Evolutionary conservation across 2,113 vertebrate genomes (phyloP), one percentile per base, ranked within the genome.

Genomic region (Phalacrocorax carbo): DNA sequence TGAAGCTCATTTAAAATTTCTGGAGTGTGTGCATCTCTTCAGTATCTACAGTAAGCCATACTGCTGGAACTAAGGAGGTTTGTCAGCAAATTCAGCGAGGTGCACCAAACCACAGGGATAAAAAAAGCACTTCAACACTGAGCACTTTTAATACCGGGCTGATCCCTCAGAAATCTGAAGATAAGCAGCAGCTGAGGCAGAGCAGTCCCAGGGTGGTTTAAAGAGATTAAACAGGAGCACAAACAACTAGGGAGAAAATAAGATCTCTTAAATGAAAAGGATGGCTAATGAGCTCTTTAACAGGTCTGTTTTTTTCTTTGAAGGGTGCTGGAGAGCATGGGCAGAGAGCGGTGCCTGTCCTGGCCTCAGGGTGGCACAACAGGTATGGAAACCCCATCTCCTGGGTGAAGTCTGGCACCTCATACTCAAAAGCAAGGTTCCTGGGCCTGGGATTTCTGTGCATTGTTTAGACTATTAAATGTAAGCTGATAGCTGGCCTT

Each of bases 401-500:
- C 60, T 14, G 12, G 54, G 25, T 29, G n/a, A 76, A 89, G 49
- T 26, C 9, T 15, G 5, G 36, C 82, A 79, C 44, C 25, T 48
- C 4, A 5, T 4, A 44, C 7, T 3, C 42, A 40, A 48, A 52
- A 82, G 30, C 13, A 16, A 21, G 9, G 17, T 55, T 48, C 22
- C 25, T 54, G 34, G 20, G 29, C 16, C 44, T 72, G 66, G 1
- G 1, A 38, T 51, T 19, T 71, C 27, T 17, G 15, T 20, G 12
- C 2, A 9, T 69, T 12, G 4, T 51, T 58, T 58, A 46, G n/a
- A 60, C 25, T 30, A 18, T 32, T 11, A 42, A 44, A 58, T 2
- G 0, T 20, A n/a, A 82, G 21, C 1, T 0, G 21, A 15, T 11
- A n/a, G 34, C 10, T 30, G 51, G 15, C 25, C 30, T 65, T 27